phyloP scores from a whole-genome alignment of 2,797 vertebrate genomes.

The Chaunax sp. region DNA sequence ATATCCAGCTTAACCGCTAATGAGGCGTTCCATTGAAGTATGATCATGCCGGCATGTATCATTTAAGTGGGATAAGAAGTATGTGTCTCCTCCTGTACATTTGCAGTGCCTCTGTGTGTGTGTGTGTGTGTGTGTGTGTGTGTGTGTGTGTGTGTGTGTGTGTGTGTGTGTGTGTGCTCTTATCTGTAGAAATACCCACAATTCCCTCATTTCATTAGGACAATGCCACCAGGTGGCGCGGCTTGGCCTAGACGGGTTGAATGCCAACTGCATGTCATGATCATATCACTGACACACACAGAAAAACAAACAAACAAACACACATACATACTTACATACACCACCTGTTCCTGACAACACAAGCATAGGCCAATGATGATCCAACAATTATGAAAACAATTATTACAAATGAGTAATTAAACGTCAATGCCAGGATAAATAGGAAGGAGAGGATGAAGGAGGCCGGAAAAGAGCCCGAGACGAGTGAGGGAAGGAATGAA shows the following conservation, averaged over 20 bases:
- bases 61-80: constrained; percentile 70
- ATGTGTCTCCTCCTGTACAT: constrained; percentile 33
- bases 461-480: constrained; percentile 55
- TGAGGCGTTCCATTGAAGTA: constrained; percentile 75
- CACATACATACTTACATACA: constrained; percentile 34
- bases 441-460: constrained; percentile 49
- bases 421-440: constrained; percentile 77
- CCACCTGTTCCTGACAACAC: constrained; percentile 68
- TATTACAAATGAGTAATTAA: constrained; percentile 85
- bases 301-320: constrained; percentile 1
- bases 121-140: no score
- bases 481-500: constrained; percentile 30
- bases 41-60: constrained; percentile 69
- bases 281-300: constrained; percentile 17
- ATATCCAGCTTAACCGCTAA: constrained; percentile 74
- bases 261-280: constrained; percentile 32
- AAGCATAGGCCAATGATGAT: constrained; percentile 69
- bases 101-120: background rate
- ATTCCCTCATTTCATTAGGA: constrained; percentile 16
- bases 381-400: constrained; percentile 80
- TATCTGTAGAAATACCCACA: constrained; percentile 27
- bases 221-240: constrained; percentile 68
- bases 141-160: no score
- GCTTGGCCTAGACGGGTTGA: constrained; percentile 59
- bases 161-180: constrained; percentile 3